Evolutionary conservation across 1,140 invertebrate genomes (phyloP).

Genomic region (Brachionus rotundiformis): DNA sequence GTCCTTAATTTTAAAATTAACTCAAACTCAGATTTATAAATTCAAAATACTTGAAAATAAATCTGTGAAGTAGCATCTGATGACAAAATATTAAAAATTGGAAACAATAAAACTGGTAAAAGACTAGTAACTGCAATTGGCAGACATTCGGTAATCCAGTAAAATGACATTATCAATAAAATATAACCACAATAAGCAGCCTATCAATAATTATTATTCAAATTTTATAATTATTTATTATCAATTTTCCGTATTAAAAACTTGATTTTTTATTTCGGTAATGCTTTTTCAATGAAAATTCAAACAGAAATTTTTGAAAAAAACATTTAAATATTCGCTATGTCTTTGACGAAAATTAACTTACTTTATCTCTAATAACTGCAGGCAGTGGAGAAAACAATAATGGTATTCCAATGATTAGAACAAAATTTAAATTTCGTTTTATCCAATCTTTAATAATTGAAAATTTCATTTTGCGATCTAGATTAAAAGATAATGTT

Average conservation of each 20-base stretch:
- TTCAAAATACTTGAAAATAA: conserved; percentile 61
- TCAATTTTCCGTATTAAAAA: no score
- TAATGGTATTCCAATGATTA: neutral
- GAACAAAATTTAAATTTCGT: conserved; percentile 1
- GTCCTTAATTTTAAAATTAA: conserved; percentile 23
- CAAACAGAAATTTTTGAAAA: neutral
- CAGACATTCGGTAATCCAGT: conserved; percentile 66
- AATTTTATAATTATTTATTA: no score
- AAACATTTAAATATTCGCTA: neutral
- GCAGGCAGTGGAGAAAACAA: neutral
- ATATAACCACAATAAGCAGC: conserved; percentile 45
- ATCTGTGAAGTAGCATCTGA: conserved; percentile 57
- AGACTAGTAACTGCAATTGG: conserved; percentile 65
- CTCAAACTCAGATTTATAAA: no score
- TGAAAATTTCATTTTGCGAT: neutral
- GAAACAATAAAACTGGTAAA: conserved; percentile 65
- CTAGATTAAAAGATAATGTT: neutral
- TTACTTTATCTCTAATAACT: conserved; percentile 20
- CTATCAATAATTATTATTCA: neutral
- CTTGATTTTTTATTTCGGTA: no score
- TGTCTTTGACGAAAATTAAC: neutral
- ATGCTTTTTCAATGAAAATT: no score
- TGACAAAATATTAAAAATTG: conserved; percentile 60
- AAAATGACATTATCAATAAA: conserved; percentile 52
- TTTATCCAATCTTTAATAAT: neutral